A percentile compares a stretch with the other conserved stretches of the same genome.
These are phyloP conservation scores for Adrianichthys oophorus DNA, from an alignment of 2,797 vertebrate genomes.

Conservation along the genomic window DNA sequence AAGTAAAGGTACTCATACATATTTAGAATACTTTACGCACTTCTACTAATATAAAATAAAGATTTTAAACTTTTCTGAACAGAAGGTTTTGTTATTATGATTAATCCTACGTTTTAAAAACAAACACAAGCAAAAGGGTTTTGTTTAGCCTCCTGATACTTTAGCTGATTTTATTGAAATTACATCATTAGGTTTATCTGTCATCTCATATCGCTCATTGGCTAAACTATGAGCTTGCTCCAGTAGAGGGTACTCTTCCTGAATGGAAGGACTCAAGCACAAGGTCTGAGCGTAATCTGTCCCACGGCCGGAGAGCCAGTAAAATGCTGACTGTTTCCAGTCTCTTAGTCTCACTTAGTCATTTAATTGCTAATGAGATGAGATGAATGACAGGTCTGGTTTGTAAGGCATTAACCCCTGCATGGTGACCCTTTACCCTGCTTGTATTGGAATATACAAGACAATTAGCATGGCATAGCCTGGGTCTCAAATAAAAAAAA, in stretches of 20 bases:
- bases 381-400: slow-evolving; percentile 52
- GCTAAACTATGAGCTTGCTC: background rate
- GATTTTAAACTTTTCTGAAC: too few species aligned
- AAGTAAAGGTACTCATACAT: too few species aligned
- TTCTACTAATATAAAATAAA: too few species aligned
- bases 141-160: too few species aligned
- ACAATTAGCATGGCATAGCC: too few species aligned
- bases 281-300: slow-evolving; percentile 23
- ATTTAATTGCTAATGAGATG: slow-evolving; percentile 77
- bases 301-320: slow-evolving; percentile 28
- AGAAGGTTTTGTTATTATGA: too few species aligned
- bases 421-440: slow-evolving; percentile 50
- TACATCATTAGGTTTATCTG: too few species aligned
- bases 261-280: background rate
- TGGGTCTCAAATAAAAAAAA: too few species aligned
- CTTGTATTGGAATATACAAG: slow-evolving; percentile 6
- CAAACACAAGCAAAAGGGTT: too few species aligned
- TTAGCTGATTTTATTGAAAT: too few species aligned
- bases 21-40: too few species aligned
- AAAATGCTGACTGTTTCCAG: slow-evolving; percentile 72
- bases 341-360: slow-evolving; percentile 62
- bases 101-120: too few species aligned
- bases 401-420: slow-evolving; percentile 52
- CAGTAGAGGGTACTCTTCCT: slow-evolving; percentile 54
- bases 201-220: background rate